phyloP scores from a whole-genome alignment of 2,797 vertebrate genomes.

The Malacoctenus gilli region DNA sequence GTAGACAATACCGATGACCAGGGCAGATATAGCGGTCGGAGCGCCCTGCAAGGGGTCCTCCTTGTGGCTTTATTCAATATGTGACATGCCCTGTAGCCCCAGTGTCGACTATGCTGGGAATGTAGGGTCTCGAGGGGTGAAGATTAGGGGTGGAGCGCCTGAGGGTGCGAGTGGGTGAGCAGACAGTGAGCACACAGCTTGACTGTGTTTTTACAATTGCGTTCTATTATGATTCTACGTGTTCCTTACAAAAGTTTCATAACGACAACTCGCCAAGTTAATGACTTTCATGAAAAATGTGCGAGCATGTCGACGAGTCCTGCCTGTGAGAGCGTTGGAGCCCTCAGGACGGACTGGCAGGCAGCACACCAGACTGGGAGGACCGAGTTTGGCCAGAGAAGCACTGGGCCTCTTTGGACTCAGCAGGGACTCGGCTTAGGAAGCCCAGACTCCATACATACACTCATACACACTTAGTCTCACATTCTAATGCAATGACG shows the following conservation, averaged over 20 bases:
- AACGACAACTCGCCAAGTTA: too few relatives aligned
- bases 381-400: conserved; percentile 61
- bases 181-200: conserved; percentile 62
- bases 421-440: conserved; percentile 75
- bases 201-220: conserved; percentile 51
- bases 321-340: conserved; percentile 1
- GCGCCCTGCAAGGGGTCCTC: conserved; percentile 48
- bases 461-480: not conserved
- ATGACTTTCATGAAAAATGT: too few relatives aligned
- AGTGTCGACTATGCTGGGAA: conserved; percentile 74
- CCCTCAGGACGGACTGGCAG: too few relatives aligned
- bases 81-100: conserved; percentile 62
- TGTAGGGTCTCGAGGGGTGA: conserved; percentile 68
- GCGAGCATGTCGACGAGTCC: not conserved
- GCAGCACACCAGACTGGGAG: conserved; percentile 61
- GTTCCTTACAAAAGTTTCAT: too few relatives aligned
- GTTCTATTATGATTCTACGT: conserved; percentile 14
- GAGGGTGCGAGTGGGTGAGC: conserved; percentile 38
- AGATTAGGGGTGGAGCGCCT: conserved; percentile 60
- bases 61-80: conserved; percentile 67
- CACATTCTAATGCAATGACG: not conserved
- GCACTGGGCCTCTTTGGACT: conserved; percentile 75
- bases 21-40: conserved; percentile 36
- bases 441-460: conserved; percentile 52
- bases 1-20: conserved; percentile 63